Evolutionary conservation across 2,113 vertebrate species (phyloP), one percentile per base, ranked within the genome.

Genomic region (Aphelocoma coerulescens): DNA sequence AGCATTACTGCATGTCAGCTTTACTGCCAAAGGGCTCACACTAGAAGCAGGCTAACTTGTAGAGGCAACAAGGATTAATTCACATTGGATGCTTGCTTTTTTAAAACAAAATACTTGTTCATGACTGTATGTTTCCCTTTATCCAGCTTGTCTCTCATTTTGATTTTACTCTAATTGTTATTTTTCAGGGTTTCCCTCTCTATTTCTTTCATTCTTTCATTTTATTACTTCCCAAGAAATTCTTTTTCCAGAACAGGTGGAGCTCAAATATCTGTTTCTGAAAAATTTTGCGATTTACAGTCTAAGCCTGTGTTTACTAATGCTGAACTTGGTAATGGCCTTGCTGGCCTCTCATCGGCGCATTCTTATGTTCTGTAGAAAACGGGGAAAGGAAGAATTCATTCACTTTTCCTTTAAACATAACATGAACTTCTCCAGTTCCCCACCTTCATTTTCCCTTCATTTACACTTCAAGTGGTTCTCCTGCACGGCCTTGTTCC

Each of bases 401-500:
- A 14, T 91, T 85, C 66, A 35, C 11, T 69, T 80, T 41, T 13
- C 32, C 72, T 82, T 79, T 81, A 76, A 85, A 48, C 7, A 41
- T 71, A 51, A 21, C 28, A 28, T 1, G 2, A 67, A 72, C 65
- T 90, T 69, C 49, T 86, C 62, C 59, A 61, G 78, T 66, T 62
- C 62, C 43, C 24, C 43, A 67, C 41, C 39, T 55, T 88, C 28
- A 76, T 93, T 93, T 91, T 51, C 65, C 89, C 62, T 93, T 65
- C 33, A 12, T 68, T 85, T 85, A 30, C 33, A 17, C 30, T 79
- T 51, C 54, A 67, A n/a, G 68, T 58, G 48, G 52, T 39, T 94
- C 54, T 96, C 85, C 76, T 89, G 89, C 39, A 17, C 22, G 21
- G 91, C 85, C 87, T 78, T 22, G 8, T 93, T 95, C 72, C 94